Evolutionary conservation across 2,113 vertebrate species (phyloP).

Genomic region (Strix uralensis): DNA sequence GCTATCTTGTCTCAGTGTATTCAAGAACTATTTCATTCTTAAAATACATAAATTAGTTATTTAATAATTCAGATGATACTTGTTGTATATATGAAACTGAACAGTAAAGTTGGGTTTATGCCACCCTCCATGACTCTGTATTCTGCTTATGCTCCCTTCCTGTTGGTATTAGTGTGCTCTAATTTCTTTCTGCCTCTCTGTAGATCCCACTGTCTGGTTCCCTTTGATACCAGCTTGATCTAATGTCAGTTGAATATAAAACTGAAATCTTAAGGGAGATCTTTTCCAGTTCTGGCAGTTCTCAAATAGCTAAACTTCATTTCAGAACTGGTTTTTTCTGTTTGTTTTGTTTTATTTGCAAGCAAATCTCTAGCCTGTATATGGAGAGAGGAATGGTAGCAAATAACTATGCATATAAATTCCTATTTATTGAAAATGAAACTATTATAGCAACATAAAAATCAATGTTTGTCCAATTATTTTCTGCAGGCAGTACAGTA

Average conservation of each 20-base stretch:
- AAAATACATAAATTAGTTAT: neutral
- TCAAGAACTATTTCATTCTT: neutral
- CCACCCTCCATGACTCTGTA: neutral
- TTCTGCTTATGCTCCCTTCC: neutral
- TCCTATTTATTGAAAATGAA: constrained; percentile 75
- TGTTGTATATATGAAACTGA: neutral
- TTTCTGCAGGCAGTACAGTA: constrained; percentile 71
- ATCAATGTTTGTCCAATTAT: constrained; percentile 82
- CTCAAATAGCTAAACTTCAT: neutral
- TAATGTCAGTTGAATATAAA: constrained; percentile 3
- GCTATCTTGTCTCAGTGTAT: neutral
- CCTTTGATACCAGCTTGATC: neutral
- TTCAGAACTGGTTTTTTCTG: neutral
- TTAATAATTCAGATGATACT: neutral
- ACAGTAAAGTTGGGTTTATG: neutral
- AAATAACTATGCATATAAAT: constrained; percentile 76
- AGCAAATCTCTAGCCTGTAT: constrained; percentile 16
- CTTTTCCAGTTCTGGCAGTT: neutral
- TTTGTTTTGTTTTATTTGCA: neutral
- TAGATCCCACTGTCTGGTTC: neutral
- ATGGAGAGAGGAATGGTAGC: constrained; percentile 37
- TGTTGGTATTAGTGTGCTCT: neutral
- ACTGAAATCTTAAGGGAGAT: neutral
- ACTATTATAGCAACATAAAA: constrained; percentile 79
- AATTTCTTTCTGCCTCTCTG: neutral